Percentiles rank a stretch among this genome's conserved stretches.
These are phyloP conservation scores for Aplocera efformata DNA, from an alignment of 2,888 invertebrate species.

Conservation along the genomic window DNA sequence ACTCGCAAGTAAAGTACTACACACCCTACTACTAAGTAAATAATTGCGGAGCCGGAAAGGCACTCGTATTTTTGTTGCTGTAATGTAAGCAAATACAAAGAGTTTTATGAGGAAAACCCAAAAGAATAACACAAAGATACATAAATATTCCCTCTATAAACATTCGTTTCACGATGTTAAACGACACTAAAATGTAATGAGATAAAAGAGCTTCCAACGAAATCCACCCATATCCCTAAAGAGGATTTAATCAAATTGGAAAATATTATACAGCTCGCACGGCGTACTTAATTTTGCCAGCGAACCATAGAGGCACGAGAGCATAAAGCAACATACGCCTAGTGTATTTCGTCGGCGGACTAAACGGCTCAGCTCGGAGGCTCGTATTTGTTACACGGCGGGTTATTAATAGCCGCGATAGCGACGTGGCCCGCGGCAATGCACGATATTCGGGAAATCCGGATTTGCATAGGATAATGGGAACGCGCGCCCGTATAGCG, in stretches of 20 bases:
- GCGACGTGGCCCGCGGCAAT: slow-evolving; percentile 67
- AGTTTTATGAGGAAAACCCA: slow-evolving; percentile 10
- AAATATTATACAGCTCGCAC: slow-evolving; percentile 36
- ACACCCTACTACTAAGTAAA: slow-evolving; percentile 21
- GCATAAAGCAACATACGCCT: slow-evolving; percentile 57
- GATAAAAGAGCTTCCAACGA: slow-evolving; percentile 35
- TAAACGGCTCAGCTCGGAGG: slow-evolving; percentile 60
- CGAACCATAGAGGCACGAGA: slow-evolving; percentile 33
- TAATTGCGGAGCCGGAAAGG: slow-evolving; percentile 17
- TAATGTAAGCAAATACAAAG: slow-evolving; percentile 5
- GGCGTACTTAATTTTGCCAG: slow-evolving; percentile 39
- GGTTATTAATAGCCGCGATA: slow-evolving; percentile 76
- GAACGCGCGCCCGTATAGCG: slow-evolving; percentile 43
- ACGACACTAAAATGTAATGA: slow-evolving; percentile 30
- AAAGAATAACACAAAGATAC: slow-evolving; percentile 3
- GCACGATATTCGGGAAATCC: slow-evolving; percentile 74
- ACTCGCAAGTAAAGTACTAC: slow-evolving; percentile 31
- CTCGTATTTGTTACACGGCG: slow-evolving; percentile 66
- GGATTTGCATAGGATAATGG: slow-evolving; percentile 78
- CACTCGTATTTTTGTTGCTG: slow-evolving; percentile 9
- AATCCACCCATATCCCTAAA: slow-evolving; percentile 38
- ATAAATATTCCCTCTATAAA: slow-evolving; percentile 11
- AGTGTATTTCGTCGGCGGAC: slow-evolving; percentile 63
- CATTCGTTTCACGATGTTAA: slow-evolving; percentile 14
- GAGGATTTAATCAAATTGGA: slow-evolving; percentile 46